A percentile compares a stretch with the other conserved stretches of the same genome.
These are phyloP conservation scores for Keiferia lycopersicella DNA, from an alignment of 2,888 invertebrate genomes.

Conservation along the genomic window DNA sequence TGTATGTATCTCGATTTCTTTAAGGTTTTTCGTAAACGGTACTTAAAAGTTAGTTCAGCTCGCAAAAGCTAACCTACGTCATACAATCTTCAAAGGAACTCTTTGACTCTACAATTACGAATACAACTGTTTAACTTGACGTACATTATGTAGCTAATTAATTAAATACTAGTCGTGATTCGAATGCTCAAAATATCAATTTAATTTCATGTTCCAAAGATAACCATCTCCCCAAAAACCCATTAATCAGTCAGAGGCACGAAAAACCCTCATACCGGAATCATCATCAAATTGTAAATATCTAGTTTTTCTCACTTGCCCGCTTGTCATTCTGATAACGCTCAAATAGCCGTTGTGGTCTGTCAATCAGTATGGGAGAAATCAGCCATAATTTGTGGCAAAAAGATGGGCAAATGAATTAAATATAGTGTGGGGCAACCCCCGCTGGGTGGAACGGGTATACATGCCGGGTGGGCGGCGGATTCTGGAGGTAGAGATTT, in stretches of 20 bases:
- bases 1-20: too few relatives aligned
- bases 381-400: conserved; percentile 25
- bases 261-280: not conserved
- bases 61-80: too few relatives aligned
- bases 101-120: too few relatives aligned
- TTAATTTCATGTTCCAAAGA: not conserved
- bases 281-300: not conserved
- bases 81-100: too few relatives aligned
- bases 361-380: conserved; percentile 17
- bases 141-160: too few relatives aligned
- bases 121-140: too few relatives aligned
- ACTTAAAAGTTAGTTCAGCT: too few relatives aligned
- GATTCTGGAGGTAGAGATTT: conserved; percentile 19
- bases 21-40: too few relatives aligned
- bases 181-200: too few relatives aligned
- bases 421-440: conserved; percentile 31
- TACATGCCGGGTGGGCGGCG: conserved; percentile 29
- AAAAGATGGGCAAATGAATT: conserved; percentile 34
- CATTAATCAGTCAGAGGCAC: not conserved
- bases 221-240: not conserved
- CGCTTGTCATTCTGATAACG: conserved; percentile 16
- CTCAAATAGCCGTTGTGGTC: conserved; percentile 3
- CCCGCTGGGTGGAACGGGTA: conserved; percentile 34
- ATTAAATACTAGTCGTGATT: too few relatives aligned
- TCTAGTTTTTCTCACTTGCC: conserved; percentile 10